Evolutionary conservation across 2,113 vertebrate genomes (phyloP), one percentile per base, ranked within the genome.

Genomic region (Lamprologus callipterus): DNA sequence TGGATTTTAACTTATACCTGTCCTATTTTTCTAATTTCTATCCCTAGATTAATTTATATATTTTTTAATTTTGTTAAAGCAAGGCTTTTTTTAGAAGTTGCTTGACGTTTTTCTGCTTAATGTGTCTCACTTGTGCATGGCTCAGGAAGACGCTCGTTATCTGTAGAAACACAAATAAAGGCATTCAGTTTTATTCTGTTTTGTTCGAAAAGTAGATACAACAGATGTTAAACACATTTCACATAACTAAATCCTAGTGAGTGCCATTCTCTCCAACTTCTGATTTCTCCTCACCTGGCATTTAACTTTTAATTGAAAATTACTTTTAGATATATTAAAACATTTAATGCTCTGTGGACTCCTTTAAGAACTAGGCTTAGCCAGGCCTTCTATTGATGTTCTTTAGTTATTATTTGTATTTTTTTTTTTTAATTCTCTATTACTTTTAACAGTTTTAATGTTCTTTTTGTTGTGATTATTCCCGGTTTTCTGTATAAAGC

Each of bases 1-100:
- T 75, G 0, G 40, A 75, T 11, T 75, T 47, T 28, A 75, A 47
- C 21, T 45, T 73, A 45, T 11, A 47, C 40, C 16, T 19, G 68
- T 47, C 6, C 23, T 3, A 12, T 75, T 45, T 45, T 70, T 70
- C 65, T 42, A 3, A 42, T 70, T 68, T 68, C n/a, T 21, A 40
- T 37, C 0, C 63, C n/a, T 63, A 63, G 4, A 68, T 68, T 5
- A 0, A 0, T 75, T 75, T 47, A 19, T 47, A 28, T 75, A 65
- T 5, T 12, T 65, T 35, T n/a, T 28, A 17, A 26, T 73, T 73
- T 73, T 47, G 14, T 28, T 17, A 75, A 17, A 75, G 70, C 9
- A 19, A 75, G 42, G 23, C 23, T 75, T 75, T 75, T 28, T 19
- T 28, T 19, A 47, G 9, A 75, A 28, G 9, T 75, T 45, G 21